phyloP scores from a whole-genome alignment of 2,113 vertebrate genomes.

The Ivindomyrus marchei region DNA sequence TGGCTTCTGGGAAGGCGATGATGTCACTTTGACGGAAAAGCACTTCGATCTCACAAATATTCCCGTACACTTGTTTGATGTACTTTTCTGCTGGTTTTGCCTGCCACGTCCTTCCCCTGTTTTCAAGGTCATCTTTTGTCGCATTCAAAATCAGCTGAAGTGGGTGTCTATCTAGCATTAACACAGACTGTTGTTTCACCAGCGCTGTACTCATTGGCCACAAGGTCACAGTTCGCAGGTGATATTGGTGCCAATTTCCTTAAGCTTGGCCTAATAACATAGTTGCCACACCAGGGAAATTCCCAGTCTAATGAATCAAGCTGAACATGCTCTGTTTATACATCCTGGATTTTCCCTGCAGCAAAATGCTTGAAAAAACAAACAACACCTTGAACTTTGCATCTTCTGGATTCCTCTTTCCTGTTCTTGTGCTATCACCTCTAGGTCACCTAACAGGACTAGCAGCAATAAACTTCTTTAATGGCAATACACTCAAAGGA shows the following conservation, averaged over 20 bases:
- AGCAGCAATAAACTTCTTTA: background rate
- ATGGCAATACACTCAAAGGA: background rate
- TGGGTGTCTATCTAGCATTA: background rate
- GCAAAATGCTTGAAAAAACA: background rate
- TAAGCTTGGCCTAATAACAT: background rate
- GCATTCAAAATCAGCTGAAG: background rate
- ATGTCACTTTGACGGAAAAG: background rate
- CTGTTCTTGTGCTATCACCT: background rate
- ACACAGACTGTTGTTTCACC: background rate
- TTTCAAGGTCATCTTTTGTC: background rate
- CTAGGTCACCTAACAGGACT: background rate
- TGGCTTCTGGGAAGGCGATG: background rate
- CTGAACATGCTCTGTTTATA: background rate
- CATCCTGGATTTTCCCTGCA: background rate
- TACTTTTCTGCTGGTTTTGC: background rate
- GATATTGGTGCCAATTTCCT: background rate
- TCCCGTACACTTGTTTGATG: background rate
- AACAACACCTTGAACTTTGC: background rate
- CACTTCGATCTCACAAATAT: background rate
- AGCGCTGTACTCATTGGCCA: background rate
- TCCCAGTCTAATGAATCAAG: background rate
- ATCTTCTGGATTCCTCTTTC: background rate
- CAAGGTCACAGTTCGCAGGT: background rate
- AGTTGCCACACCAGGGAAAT: background rate
- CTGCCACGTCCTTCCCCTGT: background rate